Evolutionary conservation across 2,888 invertebrate species (phyloP), one percentile per base, ranked within the genome.

Genomic region (Acrobasis suavella): DNA sequence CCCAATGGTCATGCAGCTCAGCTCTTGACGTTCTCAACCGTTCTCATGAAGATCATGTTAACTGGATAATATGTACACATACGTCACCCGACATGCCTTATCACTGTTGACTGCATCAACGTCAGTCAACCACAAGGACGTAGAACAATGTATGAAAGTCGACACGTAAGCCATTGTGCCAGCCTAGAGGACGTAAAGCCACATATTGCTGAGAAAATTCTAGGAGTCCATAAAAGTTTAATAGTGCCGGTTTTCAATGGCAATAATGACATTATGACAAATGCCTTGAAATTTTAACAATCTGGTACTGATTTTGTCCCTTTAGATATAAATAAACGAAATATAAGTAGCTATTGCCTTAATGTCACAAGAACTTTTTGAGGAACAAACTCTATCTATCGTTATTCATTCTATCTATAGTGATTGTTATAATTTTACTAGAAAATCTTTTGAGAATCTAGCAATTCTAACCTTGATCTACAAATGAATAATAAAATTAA

Each of bases 61-160:
- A 46, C 7, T n/a, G 46, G 14, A 46, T 14, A 46, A 12, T 46
- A 14, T 14, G 46, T 14, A 2, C 46, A 14, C 46, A 46, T 39
- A 42, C 22, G 17, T 46, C 56, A 56, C 9, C 8, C 9, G 39
- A 10, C 55, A 39, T 56, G 55, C n/a, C 17, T 56, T 56, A 56
- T 56, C 56, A 56, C 14, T 3, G 56, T 42, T 46, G 56, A 22
- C 46, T 46, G 42, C 56, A 56, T 56, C 56, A 56, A 17, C 56
- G 56, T 56, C 56, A 56, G 17, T 32, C 51, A 32, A 22, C 42
- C 42, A 22, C 17, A 56, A 56, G 56, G 56, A 56, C 42, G 56
- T 22, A 42, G 42, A 42, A 56, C 56, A 56, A 56, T 56, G 56
- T 46, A 56, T 42, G 56, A 56, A 42, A 56, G 56, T 22, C 56